phyloP scores from a whole-genome alignment of 2,113 vertebrate species.

The Upupa epops region DNA sequence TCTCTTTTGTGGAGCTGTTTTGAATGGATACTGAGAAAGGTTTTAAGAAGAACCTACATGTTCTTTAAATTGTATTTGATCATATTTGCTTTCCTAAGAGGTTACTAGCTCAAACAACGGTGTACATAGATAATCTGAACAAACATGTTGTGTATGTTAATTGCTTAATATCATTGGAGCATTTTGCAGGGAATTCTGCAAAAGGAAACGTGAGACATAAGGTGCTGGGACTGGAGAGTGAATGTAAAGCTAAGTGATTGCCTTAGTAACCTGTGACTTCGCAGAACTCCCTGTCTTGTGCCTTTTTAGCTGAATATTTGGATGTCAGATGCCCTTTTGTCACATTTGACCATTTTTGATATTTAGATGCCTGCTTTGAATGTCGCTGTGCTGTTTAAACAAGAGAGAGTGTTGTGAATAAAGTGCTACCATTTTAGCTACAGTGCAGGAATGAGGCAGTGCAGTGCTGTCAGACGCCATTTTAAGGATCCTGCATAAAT shows the following conservation, averaged over 20 bases:
- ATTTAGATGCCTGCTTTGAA: slow-evolving; percentile 69
- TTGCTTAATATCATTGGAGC: neutral
- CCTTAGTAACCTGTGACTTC: slow-evolving; percentile 79
- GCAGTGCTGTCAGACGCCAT: slow-evolving; percentile 84
- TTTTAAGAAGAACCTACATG: slow-evolving; percentile 2
- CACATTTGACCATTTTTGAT: slow-evolving; percentile 69
- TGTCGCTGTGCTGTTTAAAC: slow-evolving; percentile 68
- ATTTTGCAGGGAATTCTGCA: slow-evolving; percentile 37
- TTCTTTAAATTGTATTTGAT: neutral
- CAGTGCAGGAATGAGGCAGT: slow-evolving; percentile 81
- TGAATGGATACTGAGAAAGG: neutral
- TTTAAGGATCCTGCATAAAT: slow-evolving; percentile 87
- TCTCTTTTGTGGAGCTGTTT: neutral
- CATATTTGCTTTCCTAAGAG: neutral
- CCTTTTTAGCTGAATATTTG: slow-evolving; percentile 66
- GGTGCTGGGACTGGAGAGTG: slow-evolving; percentile 37
- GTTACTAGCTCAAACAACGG: neutral
- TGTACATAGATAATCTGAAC: neutral
- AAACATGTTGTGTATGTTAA: neutral
- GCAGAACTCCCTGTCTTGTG: slow-evolving; percentile 64
- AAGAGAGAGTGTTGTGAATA: slow-evolving; percentile 75
- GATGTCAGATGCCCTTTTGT: slow-evolving; percentile 72
- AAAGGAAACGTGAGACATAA: neutral
- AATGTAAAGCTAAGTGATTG: slow-evolving; percentile 68
- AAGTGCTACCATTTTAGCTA: slow-evolving; percentile 85